A percentile compares a stretch with the other conserved stretches of the same genome.
Evolutionary conservation across 2,888 invertebrate species (phyloP).

Genomic region (Lycophotia porphyrea): DNA sequence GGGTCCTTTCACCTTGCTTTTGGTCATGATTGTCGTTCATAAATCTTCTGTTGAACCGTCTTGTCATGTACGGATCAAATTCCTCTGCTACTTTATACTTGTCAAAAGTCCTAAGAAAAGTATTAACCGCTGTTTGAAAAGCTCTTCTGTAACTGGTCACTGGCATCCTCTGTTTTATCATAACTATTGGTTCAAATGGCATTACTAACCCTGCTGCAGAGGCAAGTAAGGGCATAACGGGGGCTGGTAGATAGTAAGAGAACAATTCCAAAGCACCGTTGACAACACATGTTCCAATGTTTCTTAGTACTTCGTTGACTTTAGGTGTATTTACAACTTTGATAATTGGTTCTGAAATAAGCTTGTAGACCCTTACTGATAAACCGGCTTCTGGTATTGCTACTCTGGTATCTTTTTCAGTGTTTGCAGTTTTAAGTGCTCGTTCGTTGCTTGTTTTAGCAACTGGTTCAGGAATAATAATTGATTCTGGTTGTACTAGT

Average conservation of each 20-base stretch:
- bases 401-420: constrained; percentile 9
- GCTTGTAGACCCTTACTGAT: constrained; percentile 67
- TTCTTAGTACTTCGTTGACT: constrained; percentile 78
- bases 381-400: constrained; percentile 42
- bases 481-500: not conserved
- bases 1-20: constrained; percentile 15
- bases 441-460: not conserved
- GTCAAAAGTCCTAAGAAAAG: constrained; percentile 83
- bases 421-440: constrained; percentile 16
- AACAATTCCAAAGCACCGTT: constrained; percentile 85
- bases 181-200: constrained; percentile 85
- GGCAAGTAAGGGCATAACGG: constrained; percentile 84
- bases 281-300: constrained; percentile 83
- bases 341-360: constrained; percentile 71
- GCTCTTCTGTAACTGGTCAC: constrained; percentile 85
- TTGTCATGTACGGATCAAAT: constrained; percentile 84
- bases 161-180: constrained; percentile 82
- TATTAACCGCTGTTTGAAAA: constrained; percentile 79
- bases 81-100: constrained; percentile 78
- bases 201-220: constrained; percentile 84
- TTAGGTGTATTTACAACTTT: constrained; percentile 75
- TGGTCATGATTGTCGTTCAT: constrained; percentile 66
- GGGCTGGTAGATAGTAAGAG: constrained; percentile 82
- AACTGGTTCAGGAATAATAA: not conserved
- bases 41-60: constrained; percentile 82